Conservation (phyloP, 2,113 vertebrate species). For the Ranitomeya imitator region DNA sequence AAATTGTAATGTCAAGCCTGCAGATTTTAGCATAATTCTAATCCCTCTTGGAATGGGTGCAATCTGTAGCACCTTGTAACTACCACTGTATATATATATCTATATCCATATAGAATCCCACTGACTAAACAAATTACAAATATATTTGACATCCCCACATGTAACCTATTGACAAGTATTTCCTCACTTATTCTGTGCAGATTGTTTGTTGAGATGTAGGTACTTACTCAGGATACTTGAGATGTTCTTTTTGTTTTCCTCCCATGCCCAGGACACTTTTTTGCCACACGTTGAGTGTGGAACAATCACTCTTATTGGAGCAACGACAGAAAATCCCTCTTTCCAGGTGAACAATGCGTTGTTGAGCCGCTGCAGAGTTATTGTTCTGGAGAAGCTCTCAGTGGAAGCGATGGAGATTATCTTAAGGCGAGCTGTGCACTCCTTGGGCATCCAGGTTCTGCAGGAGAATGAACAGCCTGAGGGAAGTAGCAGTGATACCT, state of each 20-base stretch:
- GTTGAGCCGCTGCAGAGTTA: slow-evolving; percentile 91
- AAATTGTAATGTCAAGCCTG: background rate
- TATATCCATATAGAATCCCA: background rate
- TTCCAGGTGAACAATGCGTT: slow-evolving; percentile 95
- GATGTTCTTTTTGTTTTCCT: slow-evolving; percentile 72
- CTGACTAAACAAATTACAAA: background rate
- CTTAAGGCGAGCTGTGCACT: slow-evolving; percentile 80
- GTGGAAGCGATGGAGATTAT: slow-evolving; percentile 88
- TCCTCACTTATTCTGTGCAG: background rate
- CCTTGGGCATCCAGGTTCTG: slow-evolving; percentile 82
- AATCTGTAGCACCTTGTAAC: background rate
- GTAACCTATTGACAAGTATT: background rate
- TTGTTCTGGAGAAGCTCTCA: slow-evolving; percentile 89
- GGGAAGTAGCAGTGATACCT: slow-evolving; percentile 71
- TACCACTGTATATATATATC: background rate
- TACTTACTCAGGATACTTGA: slow-evolving; percentile 68
- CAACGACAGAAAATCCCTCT: slow-evolving; percentile 97
- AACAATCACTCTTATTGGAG: slow-evolving; percentile 92
- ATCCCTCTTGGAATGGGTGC: background rate
- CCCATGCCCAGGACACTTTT: slow-evolving; percentile 85
- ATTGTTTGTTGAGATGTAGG: background rate
- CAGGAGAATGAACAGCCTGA: slow-evolving; percentile 65
- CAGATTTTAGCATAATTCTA: background rate
- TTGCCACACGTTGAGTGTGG: slow-evolving; percentile 95
- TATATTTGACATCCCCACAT: background rate